Evolutionary conservation across 2,797 vertebrate genomes (phyloP), one percentile per base, ranked within the genome.

Genomic region (Pipistrellus nathusii): DNA sequence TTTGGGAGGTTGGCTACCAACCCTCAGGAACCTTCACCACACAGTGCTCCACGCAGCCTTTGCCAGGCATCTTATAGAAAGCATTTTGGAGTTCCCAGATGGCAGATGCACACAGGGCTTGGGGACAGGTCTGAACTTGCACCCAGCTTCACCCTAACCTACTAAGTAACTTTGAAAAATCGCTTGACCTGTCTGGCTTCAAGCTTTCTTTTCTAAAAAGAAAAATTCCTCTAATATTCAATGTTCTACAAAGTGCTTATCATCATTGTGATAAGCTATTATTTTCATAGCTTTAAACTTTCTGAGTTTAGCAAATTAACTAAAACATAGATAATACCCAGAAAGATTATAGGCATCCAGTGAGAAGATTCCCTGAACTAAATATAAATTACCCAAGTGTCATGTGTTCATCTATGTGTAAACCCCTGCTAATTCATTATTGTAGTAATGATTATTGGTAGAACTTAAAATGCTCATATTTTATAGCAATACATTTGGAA

Each of bases 281-380:
- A n/a, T 72, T 85, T 88, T 83, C 57, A 75, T 55, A 14, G 14
- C 35, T 73, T 90, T 85, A 73, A 95, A 62, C 9, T 13, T 38
- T n/a, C 48, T 81, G 30, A 89, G n/a, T 84, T 82, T 55, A 55
- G 10, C 12, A 85, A 69, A 71, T 86, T 77, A 87, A 48, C 55
- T 73, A 91, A 64, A 88, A 91, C 12, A 23, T 27, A 91, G n/a
- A 81, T 17, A 84, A 21, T 77, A 73, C 88, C 51, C 27, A 86
- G 30, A 87, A 86, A 80, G 23, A 73, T 73, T 57, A 46, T 41
- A 80, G 59, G 41, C n/a, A 64, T 73, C 64, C 55, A 89, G 23
- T 76, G 18, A 86, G 41, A 62, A 46, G 4, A 4, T 84, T 94
- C 27, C 27, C 35, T 77, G 15, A 85, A 51, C 23, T 93, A 83